Base-by-base conservation (phyloP, 1,140 invertebrate genomes). In the Halyomorpha halys region DNA sequence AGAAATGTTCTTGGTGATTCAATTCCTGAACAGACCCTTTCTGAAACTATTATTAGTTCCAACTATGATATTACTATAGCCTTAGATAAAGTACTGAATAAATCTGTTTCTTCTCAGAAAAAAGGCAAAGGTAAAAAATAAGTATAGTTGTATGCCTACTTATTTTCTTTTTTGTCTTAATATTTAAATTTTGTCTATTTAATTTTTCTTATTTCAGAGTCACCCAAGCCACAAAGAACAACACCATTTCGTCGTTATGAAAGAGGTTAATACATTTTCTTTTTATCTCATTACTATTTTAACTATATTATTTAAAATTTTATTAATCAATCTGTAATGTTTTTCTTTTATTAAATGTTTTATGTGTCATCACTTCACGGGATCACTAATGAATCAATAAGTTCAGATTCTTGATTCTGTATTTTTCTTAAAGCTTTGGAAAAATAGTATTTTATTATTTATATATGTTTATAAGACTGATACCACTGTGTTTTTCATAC, bases 1-100 rank as follows among this genome's bases (percentile, higher is more conserved):
- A 80, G 85, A 64, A 85, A 86, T 72, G 81, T 94, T 34, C 79
- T 94, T 60, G 90, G 90, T 34, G 87, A 93, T 65, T 78, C 83
- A 0, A 73, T 86, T 25, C 78, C 87, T 1, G 86, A 91, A 65
- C 77, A 82, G 63, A 76, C 82, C 44, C 78, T 94, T 19, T 79
- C 83, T 6, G 79, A 83, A 44, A 81, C 80, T 44, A 79, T 88
- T 27, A 73, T 89, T 56, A 73, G 77, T 66, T 78, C 84, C 65
- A 81, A 87, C 66, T 94, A 86, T 76, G 80, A 91, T 76, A 77
- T 82, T 53, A 81, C 85, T 67, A 79, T 80, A 69, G 80, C 87
- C 44, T 76, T 92, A 18, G 82, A 93, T 78, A 78, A 81, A 70
- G 80, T 92, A 19, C 23, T 65, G 4, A 27, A 47, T 27, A 30